Conservation (phyloP, 2,113 vertebrate genomes). For the Varanus komodoensis region DNA sequence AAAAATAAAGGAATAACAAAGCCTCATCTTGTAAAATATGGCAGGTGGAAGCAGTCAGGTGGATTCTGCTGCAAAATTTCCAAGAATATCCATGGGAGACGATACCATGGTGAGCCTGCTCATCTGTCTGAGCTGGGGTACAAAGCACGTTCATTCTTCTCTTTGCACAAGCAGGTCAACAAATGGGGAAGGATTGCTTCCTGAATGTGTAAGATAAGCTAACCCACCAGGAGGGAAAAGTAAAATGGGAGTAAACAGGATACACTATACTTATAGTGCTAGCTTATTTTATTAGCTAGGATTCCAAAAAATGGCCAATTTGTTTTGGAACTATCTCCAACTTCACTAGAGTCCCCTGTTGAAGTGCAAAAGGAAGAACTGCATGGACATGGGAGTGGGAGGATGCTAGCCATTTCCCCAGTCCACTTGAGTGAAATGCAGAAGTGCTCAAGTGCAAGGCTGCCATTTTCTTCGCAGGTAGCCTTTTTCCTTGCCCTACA, state of each 20-base stretch:
- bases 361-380: not conserved
- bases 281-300: not conserved
- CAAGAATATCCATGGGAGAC: no score
- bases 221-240: not conserved
- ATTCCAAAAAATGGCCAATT: not conserved
- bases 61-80: no score
- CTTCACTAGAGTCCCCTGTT: not conserved
- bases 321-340: not conserved
- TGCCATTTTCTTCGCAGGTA: not conserved
- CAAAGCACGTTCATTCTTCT: not conserved
- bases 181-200: not conserved
- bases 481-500: not conserved
- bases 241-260: not conserved
- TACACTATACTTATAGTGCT: no score
- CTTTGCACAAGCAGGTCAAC: not conserved
- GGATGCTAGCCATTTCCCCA: not conserved
- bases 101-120: no score
- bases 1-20: no score
- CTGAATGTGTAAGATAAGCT: not conserved
- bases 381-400: not conserved
- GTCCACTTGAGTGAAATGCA: not conserved
- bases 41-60: no score
- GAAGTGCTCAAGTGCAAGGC: not conserved
- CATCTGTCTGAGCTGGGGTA: not conserved
- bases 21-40: no score